phyloP scores from a whole-genome alignment of 2,888 invertebrate genomes.

The Epinotia demarniana region DNA sequence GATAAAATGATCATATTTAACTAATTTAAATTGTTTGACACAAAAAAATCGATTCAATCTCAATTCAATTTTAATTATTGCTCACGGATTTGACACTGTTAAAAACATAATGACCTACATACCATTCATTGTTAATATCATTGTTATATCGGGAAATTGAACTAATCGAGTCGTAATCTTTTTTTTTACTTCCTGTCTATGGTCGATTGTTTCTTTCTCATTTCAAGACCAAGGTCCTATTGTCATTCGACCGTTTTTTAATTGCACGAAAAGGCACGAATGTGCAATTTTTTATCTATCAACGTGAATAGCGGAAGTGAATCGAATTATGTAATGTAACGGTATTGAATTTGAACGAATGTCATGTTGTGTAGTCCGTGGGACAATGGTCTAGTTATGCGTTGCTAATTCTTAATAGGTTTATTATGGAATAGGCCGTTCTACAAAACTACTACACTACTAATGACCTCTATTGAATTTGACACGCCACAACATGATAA shows the following conservation, averaged over 20 bases:
- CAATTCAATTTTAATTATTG: conserved; percentile 24
- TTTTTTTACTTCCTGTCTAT: conserved; percentile 43
- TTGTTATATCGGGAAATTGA: conserved; percentile 43
- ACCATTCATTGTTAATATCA: conserved; percentile 35
- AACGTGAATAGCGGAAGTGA: conserved; percentile 34
- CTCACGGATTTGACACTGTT: conserved; percentile 29
- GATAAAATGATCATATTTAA: background rate
- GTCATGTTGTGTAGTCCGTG: background rate
- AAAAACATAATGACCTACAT: conserved; percentile 40
- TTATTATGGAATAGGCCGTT: background rate
- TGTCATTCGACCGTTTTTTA: conserved; percentile 38
- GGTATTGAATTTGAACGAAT: conserved; percentile 18
- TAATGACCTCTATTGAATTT: background rate
- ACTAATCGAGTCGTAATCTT: conserved; percentile 43
- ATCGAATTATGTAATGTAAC: conserved; percentile 23
- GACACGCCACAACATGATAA: background rate
- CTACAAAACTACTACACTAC: background rate
- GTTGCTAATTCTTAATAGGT: conserved; percentile 4
- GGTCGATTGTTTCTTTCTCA: conserved; percentile 42
- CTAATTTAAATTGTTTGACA: background rate
- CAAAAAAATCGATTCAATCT: conserved; percentile 6
- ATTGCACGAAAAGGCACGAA: conserved; percentile 43
- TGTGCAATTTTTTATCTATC: conserved; percentile 40
- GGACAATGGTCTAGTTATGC: conserved; percentile 11
- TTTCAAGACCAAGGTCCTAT: conserved; percentile 44